phyloP scores from a whole-genome alignment of 2,888 invertebrate species.

The Andrena bicolor region DNA sequence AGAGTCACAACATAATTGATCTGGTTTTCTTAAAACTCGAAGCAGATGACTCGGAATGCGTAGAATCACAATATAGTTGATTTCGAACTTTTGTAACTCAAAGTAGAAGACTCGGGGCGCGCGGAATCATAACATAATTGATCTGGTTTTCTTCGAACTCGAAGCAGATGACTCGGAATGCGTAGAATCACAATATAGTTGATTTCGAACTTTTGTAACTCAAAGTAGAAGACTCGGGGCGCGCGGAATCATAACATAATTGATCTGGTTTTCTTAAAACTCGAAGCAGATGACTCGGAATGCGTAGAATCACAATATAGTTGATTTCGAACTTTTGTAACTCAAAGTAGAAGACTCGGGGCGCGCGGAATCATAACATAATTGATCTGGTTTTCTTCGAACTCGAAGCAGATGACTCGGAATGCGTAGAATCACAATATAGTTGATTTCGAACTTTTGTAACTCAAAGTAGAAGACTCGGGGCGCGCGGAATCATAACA shows the following conservation, averaged over 20 bases:
- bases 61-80: no score
- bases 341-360: not conserved
- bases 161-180: no score
- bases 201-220: no score
- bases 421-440: not conserved
- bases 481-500: accelerated
- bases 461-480: not conserved
- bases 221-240: no score
- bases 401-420: not conserved
- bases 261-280: not conserved
- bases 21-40: not conserved
- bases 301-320: no score
- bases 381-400: not conserved
- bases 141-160: no score
- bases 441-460: not conserved
- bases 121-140: no score
- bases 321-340: not conserved
- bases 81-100: no score
- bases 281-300: not conserved
- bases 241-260: not conserved
- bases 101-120: no score
- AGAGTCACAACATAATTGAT: not conserved
- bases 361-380: not conserved
- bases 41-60: no score
- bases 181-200: no score